Evolutionary conservation across 2,113 vertebrate species (phyloP), one percentile per base, ranked within the genome.

Genomic region (Heterochromis multidens): DNA sequence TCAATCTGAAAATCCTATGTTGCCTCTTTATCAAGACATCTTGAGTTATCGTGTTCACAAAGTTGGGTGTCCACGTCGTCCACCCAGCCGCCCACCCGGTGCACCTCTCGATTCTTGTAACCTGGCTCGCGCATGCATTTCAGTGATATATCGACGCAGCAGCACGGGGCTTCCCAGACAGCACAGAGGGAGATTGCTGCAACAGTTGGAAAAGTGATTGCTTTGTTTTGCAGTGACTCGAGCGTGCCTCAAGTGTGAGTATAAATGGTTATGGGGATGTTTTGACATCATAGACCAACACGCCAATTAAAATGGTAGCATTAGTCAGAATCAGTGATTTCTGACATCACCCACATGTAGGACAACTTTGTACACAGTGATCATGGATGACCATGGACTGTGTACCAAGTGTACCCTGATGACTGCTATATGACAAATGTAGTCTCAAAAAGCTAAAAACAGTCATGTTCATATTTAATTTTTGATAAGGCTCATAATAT

Each of bases 301-400:
- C 27, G 67, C 29, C 10, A 10, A 13, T 72, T 49, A 29, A 4
- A 52, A 31, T 31, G 1, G 3, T 5, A 29, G 25, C 43, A 74
- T 54, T 49, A 3, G 72, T 61, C 63, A 92, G 88, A 83, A 83
- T 90, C 37, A 79, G 37, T 63, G 67, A 35, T 65, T 1, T n/a
- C 62, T 82, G 87, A 89, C 79, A 57, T 92, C 86, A 86, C 52
- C 56, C n/a, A 63, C 17, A n/a, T 31, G 10, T 7, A 40, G 56
- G n/a, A 49, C 40, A 74, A 86, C 87, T 82, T 81, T 17, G 43
- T 31, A 74, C 78, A 87, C 65, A 37, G 6, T 43, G 86, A 70
- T 52, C 37, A 57, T 10, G 43, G 35, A 31, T 19, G 31, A 54
- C 46, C 40, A 9, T 14, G 43, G 43, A 13, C 43, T 46, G n/a